A percentile compares a stretch with the other conserved stretches of the same genome.
These are phyloP conservation scores for Cheilosia vernalis DNA, from an alignment of 2,888 invertebrate species.

Conservation along the genomic window DNA sequence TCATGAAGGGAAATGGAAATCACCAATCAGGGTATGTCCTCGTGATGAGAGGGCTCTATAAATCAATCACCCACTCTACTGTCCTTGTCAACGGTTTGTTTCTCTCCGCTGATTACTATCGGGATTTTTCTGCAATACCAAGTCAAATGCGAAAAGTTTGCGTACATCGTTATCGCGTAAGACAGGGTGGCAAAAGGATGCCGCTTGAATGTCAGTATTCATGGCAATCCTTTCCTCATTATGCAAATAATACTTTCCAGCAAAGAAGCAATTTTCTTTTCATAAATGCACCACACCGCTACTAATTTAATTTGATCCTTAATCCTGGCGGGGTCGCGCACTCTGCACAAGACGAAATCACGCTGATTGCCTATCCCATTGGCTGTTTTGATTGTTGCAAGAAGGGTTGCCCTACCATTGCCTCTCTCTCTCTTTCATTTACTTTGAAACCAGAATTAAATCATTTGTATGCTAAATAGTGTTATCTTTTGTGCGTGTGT, in stretches of 20 bases:
- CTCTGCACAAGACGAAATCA: neutral
- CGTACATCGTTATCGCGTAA: neutral
- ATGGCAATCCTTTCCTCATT: conserved; percentile 52
- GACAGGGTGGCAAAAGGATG: conserved; percentile 12
- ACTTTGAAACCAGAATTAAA: conserved; percentile 75
- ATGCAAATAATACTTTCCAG: conserved; percentile 52
- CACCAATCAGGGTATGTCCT: conserved; percentile 3
- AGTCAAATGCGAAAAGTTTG: conserved; percentile 31
- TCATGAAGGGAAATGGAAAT: conserved; percentile 14
- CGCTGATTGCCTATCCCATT: conserved; percentile 19
- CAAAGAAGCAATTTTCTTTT: conserved; percentile 31
- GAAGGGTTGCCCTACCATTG: conserved; percentile 26
- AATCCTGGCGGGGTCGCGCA: conserved; percentile 10
- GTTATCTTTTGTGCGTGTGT: conserved; percentile 59
- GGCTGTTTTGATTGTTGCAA: conserved; percentile 37
- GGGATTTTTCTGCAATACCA: conserved; percentile 1
- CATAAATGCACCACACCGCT: conserved; percentile 52
- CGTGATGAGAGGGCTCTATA: conserved; percentile 12
- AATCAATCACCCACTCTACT: neutral
- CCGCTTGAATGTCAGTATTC: conserved; percentile 15
- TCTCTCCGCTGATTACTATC: neutral
- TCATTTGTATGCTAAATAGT: conserved; percentile 78
- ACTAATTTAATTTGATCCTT: conserved; percentile 59
- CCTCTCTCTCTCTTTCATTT: conserved; percentile 1
- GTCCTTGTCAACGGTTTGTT: conserved; percentile 24